Evolutionary conservation across 1,140 invertebrate species (phyloP).

Genomic region (Drosophila ercepeae): DNA sequence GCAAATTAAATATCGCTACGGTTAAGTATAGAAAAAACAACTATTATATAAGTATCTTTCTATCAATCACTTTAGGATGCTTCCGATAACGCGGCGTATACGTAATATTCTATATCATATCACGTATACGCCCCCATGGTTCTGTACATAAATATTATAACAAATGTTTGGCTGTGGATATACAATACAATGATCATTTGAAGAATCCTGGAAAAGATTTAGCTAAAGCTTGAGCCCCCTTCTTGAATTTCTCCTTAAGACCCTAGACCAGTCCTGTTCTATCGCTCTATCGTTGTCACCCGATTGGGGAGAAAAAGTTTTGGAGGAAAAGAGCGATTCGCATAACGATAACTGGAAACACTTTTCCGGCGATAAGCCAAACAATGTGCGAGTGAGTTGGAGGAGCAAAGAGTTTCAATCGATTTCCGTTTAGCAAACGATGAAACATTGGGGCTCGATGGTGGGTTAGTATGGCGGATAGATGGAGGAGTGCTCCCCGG

Average conservation of each 20-base stretch:
- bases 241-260: not conserved
- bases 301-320: conserved; percentile 11
- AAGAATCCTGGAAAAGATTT: not conserved
- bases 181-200: not conserved
- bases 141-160: too few species aligned
- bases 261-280: conserved; percentile 1
- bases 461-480: too few species aligned
- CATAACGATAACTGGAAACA: conserved; percentile 40
- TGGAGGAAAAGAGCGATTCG: conserved; percentile 30
- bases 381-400: conserved; percentile 42
- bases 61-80: too few species aligned
- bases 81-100: not conserved
- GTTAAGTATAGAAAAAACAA: not conserved
- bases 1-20: not conserved
- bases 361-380: conserved; percentile 48
- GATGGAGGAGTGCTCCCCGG: too few species aligned
- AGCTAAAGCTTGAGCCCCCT: not conserved
- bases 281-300: conserved; percentile 27
- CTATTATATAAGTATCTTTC: too few species aligned
- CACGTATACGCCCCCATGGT: not conserved
- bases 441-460: conserved; percentile 33
- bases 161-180: too few species aligned
- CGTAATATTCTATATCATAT: not conserved
- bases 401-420: conserved; percentile 55
- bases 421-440: conserved; percentile 78